Base-by-base conservation (phyloP, 1,140 invertebrate species). In the Stegodyphus dumicola region DNA sequence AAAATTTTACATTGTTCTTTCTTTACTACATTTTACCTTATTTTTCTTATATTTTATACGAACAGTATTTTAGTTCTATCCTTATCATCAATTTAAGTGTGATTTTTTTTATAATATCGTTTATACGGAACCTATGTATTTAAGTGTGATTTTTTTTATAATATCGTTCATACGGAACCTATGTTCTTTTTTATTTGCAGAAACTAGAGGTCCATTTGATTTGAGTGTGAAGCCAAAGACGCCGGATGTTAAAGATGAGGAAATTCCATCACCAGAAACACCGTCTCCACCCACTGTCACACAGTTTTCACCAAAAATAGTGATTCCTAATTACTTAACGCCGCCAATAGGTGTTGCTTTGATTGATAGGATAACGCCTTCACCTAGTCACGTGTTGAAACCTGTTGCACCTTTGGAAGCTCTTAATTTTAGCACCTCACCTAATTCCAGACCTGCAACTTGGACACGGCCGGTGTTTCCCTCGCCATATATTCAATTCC, bases 401-500 rank as follows among this genome's bases (percentile, higher is more conserved):
- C 77, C 70, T 18, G 75, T 75, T 53, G 53, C 52, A 11, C 17
- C 77, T 51, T 48, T 77, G 15, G 74, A 81, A 77, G 56, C 77
- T 13, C 52, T 83, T 7, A 71, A 54, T 73, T 66, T 75, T 18
- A 71, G 65, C 15, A 64, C 76, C 9, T 15, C 74, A 52, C n/a
- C 52, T 15, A n/a, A 54, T 56, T 66, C 64, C 13, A 10, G 83
- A 5, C 5, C 67, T 60, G 9, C 56, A 0, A 13, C 76, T 52
- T 87, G 87, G 87, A 64, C 49, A 17, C 66, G 73, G 67, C 60
- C 83, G 13, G n/a, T 85, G 9, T 66, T 70, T 86, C 52, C 88
- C 67, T 85, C 18, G 33, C 6, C 89, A n/a, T 89, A 88, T 73
- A 73, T 89, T 67, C 89, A 88, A 70, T 88, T 89, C 84, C 84